Evolutionary conservation across 2,113 vertebrate genomes (phyloP), one percentile per base, ranked within the genome.

Genomic region (Anolis sagrei): DNA sequence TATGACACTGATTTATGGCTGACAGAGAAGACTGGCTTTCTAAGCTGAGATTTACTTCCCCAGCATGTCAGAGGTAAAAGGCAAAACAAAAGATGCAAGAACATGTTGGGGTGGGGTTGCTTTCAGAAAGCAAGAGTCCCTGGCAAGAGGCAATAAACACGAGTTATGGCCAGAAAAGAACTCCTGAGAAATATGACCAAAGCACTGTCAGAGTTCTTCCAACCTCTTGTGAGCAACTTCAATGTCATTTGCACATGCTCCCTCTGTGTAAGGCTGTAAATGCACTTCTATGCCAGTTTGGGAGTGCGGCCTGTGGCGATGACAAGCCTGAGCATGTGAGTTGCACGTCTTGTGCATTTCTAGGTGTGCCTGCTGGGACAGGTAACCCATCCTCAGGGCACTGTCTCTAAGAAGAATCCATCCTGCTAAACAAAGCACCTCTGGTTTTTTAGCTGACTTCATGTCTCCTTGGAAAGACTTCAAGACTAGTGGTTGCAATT

Each of bases 331-430:
- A 44, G 44, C 81, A 19, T 0, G 68, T 74, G 69, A 18, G 39
- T 6, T 11, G 8, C 16, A 44, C 27, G 76, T 83, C 66, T 62
- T 36, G 23, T 4, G 54, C 11, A 25, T 78, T 73, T 78, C 54
- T 51, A 73, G 75, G n/a, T 49, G 81, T 3, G 68, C 81, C 32
- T 83, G 86, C 86, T 69, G 13, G 14, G 75, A 82, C 51, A 62
- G 81, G 68, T 49, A 51, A 58, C 18, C 7, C 58, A n/a, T 62
- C 36, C 68, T 78, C 44, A 3, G 51, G 80, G 23, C 21, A 23
- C 51, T 48, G 61, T 49, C 81, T 78, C 66, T 21, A 29, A 32
- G 36, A 51, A 25, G 78, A 73, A 78, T 14, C 3, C 44, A 8
- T 9, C 58, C 44, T 76, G 58, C 27, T 16, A 68, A 73, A 81